These are phyloP conservation scores for Calosoma granatense DNA, from an alignment of 1,140 invertebrate species.

Conservation along the genomic window DNA sequence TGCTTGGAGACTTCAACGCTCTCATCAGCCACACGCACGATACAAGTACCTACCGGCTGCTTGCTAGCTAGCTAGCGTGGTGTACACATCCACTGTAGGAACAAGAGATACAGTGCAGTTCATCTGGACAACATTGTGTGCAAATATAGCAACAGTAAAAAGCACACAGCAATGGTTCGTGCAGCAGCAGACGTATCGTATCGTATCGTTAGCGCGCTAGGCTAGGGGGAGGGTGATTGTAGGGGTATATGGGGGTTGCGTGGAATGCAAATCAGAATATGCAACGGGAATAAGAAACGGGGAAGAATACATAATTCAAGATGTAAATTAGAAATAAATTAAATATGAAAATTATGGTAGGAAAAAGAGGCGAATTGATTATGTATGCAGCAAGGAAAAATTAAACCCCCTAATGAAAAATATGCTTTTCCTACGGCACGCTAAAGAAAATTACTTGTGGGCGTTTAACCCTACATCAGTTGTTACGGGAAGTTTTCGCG, in stretches of 20 bases:
- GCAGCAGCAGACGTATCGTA: too few species aligned
- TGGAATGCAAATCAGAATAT: slow-evolving; percentile 24
- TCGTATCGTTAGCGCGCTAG: not conserved
- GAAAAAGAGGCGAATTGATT: slow-evolving; percentile 35
- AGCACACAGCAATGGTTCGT: not conserved
- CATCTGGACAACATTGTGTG: not conserved
- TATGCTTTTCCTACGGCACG: slow-evolving; percentile 26
- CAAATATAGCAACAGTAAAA: slow-evolving; percentile 3
- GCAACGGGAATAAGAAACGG: slow-evolving; percentile 26
- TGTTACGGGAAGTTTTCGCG: not conserved
- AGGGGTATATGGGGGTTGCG: not conserved
- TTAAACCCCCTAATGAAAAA: slow-evolving; percentile 37
- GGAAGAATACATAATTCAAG: slow-evolving; percentile 35
- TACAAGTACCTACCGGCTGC: not conserved
- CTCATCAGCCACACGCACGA: not conserved
- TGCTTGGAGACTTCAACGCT: slow-evolving; percentile 22
- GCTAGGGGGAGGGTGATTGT: not conserved
- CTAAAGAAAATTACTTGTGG: slow-evolving; percentile 19
- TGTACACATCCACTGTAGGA: too few species aligned
- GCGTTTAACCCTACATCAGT: slow-evolving; percentile 2
- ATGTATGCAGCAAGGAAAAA: slow-evolving; percentile 38
- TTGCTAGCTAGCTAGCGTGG: too few species aligned
- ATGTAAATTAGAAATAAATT: slow-evolving; percentile 39
- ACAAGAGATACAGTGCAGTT: too few species aligned
- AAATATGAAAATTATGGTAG: slow-evolving; percentile 37